Evolutionary conservation across 2,797 vertebrate genomes (phyloP).

Genomic region (Novumbra hubbsi): DNA sequence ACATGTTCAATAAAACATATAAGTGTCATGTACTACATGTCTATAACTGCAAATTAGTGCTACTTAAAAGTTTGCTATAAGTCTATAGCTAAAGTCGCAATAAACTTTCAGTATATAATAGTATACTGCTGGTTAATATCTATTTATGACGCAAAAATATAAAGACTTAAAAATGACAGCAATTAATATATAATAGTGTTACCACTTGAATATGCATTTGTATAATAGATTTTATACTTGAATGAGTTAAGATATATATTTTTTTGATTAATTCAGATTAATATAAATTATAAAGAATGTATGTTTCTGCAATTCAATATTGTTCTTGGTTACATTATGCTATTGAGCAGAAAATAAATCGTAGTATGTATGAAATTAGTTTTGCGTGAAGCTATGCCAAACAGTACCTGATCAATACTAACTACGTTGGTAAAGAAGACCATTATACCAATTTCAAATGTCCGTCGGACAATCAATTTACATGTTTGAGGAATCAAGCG

Average conservation of each 20-base stretch:
- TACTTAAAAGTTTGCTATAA: no score
- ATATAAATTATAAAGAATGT: not conserved
- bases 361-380: conserved; percentile 61
- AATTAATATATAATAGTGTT: not conserved
- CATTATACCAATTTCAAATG: conserved; percentile 78
- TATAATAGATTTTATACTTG: not conserved
- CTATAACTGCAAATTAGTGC: no score
- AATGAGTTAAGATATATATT: not conserved
- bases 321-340: not conserved
- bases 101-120: no score
- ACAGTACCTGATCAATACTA: conserved; percentile 81
- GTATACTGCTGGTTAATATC: no score
- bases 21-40: no score
- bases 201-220: not conserved
- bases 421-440: conserved; percentile 77
- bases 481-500: conserved; percentile 79
- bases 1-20: no score
- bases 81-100: no score
- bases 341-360: conserved; percentile 27
- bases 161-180: not conserved
- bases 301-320: not conserved
- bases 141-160: no score
- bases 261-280: not conserved
- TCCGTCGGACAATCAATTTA: conserved; percentile 77
- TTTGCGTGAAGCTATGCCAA: conserved; percentile 63